These are phyloP conservation scores for Gila orcuttii DNA, from an alignment of 2,113 vertebrate genomes.

Conservation along the genomic window DNA sequence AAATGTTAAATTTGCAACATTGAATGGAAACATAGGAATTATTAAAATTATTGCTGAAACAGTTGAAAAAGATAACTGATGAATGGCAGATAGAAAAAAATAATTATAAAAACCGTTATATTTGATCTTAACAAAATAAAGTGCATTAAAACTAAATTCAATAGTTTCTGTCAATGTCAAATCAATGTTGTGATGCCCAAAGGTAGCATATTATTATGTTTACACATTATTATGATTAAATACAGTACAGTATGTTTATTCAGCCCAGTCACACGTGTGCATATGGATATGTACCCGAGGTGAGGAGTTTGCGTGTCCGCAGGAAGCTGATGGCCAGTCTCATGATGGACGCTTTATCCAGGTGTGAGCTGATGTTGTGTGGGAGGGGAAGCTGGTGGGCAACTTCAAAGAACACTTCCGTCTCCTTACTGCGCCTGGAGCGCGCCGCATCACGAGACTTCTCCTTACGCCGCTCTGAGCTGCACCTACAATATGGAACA, in stretches of 20 bases:
- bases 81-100: neutral
- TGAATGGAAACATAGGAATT: no score
- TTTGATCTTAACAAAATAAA: neutral
- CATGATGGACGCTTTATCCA: constrained; percentile 99
- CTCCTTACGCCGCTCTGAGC: constrained; percentile 94
- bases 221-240: no score
- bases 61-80: neutral
- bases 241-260: neutral
- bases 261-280: neutral
- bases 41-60: neutral
- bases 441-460: constrained; percentile 96
- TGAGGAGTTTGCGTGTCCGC: constrained; percentile 87
- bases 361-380: constrained; percentile 89
- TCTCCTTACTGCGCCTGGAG: constrained; percentile 95
- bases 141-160: neutral
- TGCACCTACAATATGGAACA: constrained; percentile 78
- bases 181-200: neutral
- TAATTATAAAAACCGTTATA: neutral
- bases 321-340: constrained; percentile 98
- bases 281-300: constrained; percentile 73
- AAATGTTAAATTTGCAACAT: no score
- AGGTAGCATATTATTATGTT: no score
- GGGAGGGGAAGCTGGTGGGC: constrained; percentile 92
- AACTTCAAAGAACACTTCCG: constrained; percentile 96
- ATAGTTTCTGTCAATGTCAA: neutral